These are phyloP conservation scores for Ephydatia muelleri DNA, from an alignment of 37 sponge, comb jelly and placozoan genomes.

Conservation along the genomic window DNA sequence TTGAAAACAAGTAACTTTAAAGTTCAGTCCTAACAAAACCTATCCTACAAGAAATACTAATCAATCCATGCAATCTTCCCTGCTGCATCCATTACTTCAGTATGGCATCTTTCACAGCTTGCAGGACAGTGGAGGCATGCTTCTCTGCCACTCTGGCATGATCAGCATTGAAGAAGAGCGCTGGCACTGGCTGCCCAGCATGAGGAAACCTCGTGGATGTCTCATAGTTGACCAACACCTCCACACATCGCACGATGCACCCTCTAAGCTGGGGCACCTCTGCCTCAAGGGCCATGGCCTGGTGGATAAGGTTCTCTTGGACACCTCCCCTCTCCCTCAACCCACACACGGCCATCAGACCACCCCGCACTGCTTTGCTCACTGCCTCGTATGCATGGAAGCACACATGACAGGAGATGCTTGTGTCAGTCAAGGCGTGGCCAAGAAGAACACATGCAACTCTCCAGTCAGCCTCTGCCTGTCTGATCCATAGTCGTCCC, in stretches of 20 bases:
- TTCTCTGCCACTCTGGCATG: not conserved
- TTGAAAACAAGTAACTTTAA: too few species aligned
- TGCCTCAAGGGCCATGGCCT: not conserved
- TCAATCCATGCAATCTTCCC: not conserved
- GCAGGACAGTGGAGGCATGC: not conserved
- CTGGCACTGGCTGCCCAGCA: not conserved
- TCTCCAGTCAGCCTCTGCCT: slow-evolving; percentile 3
- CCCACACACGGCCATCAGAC: slow-evolving; percentile 2
- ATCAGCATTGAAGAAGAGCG: not conserved
- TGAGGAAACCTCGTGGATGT: not conserved
- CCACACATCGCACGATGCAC: not conserved
- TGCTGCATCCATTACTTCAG: not conserved
- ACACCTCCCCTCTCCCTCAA: not conserved
- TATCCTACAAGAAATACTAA: too few species aligned
- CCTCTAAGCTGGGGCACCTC: too few species aligned
- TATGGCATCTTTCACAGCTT: not conserved
- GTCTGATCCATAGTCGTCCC: slow-evolving; percentile 12
- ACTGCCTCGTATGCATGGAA: slow-evolving; percentile 19
- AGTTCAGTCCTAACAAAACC: too few species aligned
- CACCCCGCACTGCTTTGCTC: slow-evolving; percentile 16
- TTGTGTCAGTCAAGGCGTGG: not conserved
- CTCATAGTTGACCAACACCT: not conserved
- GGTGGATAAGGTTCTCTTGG: not conserved
- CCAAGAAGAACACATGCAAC: not conserved
- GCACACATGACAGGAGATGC: not conserved